Percentiles rank a stretch among this genome's conserved stretches.
Conservation (phyloP, 2,888 invertebrate genomes). For the Lochmaea capreae region DNA sequence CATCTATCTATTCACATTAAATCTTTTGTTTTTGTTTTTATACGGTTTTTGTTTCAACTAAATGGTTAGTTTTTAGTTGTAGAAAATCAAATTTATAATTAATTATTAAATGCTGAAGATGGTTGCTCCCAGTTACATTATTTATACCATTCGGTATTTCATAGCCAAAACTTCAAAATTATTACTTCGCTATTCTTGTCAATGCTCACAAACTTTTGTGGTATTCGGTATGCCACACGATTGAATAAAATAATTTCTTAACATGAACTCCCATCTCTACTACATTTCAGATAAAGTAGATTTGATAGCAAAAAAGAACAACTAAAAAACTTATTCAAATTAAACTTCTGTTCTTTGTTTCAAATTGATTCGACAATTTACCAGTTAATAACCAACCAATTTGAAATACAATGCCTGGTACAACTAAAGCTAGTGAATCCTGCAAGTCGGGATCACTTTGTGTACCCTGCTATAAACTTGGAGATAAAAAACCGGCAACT, state of each 20-base stretch:
- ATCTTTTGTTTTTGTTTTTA: neutral
- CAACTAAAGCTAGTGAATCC: neutral
- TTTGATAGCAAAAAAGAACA: neutral
- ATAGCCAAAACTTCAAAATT: neutral
- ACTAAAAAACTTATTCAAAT: neutral
- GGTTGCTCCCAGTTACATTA: neutral
- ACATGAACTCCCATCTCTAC: neutral
- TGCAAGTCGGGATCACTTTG: constrained; percentile 8
- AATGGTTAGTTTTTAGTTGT: neutral
- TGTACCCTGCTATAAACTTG: neutral
- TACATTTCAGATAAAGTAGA: neutral
- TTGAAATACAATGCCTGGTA: neutral
- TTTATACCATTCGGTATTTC: neutral
- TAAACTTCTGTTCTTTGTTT: neutral
- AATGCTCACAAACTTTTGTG: neutral
- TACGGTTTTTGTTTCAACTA: neutral
- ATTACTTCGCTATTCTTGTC: too few relatives aligned
- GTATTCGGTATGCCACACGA: neutral
- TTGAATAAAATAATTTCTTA: neutral
- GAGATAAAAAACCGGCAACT: neutral
- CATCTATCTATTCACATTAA: neutral
- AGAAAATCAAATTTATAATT: neutral
- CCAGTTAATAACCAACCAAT: neutral
- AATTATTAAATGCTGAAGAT: neutral
- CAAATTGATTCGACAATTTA: neutral